Percentiles rank a stretch among this genome's conserved stretches.
These are phyloP conservation scores for Hemithea aestivaria DNA, from an alignment of 2,888 invertebrate genomes.

Conservation along the genomic window DNA sequence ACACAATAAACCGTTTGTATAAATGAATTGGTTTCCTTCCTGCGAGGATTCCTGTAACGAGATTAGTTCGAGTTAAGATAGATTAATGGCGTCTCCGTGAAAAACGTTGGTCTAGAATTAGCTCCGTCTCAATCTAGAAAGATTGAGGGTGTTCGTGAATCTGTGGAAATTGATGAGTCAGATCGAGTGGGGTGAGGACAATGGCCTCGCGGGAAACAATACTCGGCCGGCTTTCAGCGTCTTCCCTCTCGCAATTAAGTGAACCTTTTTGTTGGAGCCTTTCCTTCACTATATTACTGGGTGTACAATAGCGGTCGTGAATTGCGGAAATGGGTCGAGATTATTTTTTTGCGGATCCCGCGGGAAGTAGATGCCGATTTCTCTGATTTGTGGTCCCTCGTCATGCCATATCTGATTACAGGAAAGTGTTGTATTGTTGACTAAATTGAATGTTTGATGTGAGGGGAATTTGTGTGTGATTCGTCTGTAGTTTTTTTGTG, in stretches of 20 bases:
- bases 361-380: conserved; percentile 43
- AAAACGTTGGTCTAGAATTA: conserved; percentile 34
- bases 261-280: conserved; percentile 68
- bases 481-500: neutral
- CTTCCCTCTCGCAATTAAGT: conserved; percentile 73
- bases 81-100: conserved; percentile 39
- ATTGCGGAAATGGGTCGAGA: conserved; percentile 68
- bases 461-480: conserved; percentile 8
- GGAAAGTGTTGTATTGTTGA: conserved; percentile 51
- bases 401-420: conserved; percentile 50
- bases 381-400: conserved; percentile 60
- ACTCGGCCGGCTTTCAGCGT: conserved; percentile 57
- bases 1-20: conserved; percentile 4
- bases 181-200: conserved; percentile 54
- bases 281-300: conserved; percentile 70
- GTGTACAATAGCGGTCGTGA: conserved; percentile 71
- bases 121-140: conserved; percentile 53
- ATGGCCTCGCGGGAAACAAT: conserved; percentile 71
- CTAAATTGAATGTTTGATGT: conserved; percentile 46
- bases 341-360: conserved; percentile 59
- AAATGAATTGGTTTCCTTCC: conserved; percentile 19
- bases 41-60: conserved; percentile 10
- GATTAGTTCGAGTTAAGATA: conserved; percentile 31
- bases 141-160: conserved; percentile 43
- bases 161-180: conserved; percentile 72